phyloP scores from a whole-genome alignment of 2,113 vertebrate species.

The Amazona vittata region DNA sequence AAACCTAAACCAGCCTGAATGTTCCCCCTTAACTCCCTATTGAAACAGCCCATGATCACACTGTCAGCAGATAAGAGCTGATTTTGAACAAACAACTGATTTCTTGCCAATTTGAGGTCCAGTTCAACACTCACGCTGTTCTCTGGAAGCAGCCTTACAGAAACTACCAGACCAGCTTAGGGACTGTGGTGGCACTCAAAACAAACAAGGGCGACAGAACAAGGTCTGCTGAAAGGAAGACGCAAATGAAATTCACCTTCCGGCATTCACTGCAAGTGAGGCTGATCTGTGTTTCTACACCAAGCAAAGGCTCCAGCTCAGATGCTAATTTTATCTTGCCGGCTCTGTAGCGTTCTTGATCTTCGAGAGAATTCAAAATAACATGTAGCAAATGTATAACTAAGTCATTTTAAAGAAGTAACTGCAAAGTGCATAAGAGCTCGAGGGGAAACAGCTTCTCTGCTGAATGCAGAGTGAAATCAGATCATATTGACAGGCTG shows the following conservation, averaged over 20 bases:
- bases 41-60: not conserved
- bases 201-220: conserved; percentile 42
- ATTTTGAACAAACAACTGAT: not conserved
- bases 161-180: not conserved
- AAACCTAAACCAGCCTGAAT: not conserved
- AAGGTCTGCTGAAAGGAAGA: conserved; percentile 36
- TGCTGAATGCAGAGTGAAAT: conserved; percentile 3
- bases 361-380: conserved; percentile 65
- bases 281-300: conserved; percentile 51
- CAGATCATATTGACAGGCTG: not conserved
- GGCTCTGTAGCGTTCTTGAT: conserved; percentile 64
- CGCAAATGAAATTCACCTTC: conserved; percentile 41
- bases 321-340: conserved; percentile 67
- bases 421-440: conserved; percentile 41
- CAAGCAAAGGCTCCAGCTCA: conserved; percentile 39
- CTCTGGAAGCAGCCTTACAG: not conserved
- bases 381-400: conserved; percentile 55
- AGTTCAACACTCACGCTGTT: not conserved
- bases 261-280: conserved; percentile 1
- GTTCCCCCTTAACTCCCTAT: not conserved
- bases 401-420: conserved; percentile 39
- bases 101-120: not conserved
- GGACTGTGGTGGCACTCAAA: not conserved
- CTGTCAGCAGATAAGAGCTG: not conserved
- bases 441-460: conserved; percentile 45